phyloP scores from a whole-genome alignment of 2,797 vertebrate species.

The Rhodeus uyekii region DNA sequence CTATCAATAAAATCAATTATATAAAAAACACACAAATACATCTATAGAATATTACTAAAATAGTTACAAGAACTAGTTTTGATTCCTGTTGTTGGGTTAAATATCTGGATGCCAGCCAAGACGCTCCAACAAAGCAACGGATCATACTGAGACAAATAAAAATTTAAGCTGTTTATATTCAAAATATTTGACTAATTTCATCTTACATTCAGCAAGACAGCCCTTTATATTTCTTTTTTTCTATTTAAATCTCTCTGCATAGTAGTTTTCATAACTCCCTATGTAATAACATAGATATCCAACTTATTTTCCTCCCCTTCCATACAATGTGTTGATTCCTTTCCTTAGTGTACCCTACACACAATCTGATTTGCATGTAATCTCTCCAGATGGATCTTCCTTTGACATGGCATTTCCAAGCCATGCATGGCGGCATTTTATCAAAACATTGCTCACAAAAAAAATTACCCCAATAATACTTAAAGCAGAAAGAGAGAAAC shows the following conservation, averaged over 20 bases:
- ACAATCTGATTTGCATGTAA: slow-evolving; percentile 56
- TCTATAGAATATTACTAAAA: background rate
- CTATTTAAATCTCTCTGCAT: background rate
- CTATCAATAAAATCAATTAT: background rate
- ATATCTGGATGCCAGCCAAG: background rate
- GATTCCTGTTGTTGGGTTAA: background rate
- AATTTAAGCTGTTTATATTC: background rate
- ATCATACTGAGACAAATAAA: background rate
- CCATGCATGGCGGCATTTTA: slow-evolving; percentile 44
- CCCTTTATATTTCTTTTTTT: background rate
- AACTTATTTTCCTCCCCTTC: background rate
- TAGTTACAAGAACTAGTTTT: background rate
- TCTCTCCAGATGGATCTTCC: slow-evolving; percentile 43
- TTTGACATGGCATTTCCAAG: slow-evolving; percentile 42
- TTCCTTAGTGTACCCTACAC: slow-evolving; percentile 28
- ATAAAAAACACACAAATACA: background rate
- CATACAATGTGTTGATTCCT: slow-evolving; percentile 17
- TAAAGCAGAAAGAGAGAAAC: slow-evolving; percentile 59
- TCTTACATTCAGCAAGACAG: slow-evolving; percentile 5
- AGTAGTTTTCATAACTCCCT: background rate
- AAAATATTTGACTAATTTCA: background rate
- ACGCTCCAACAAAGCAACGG: background rate
- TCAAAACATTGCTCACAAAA: slow-evolving; percentile 59
- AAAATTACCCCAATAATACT: slow-evolving; percentile 59
- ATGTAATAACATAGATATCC: slow-evolving; percentile 15